phyloP scores from a whole-genome alignment of 1,140 invertebrate species.

The Calephelis nemesis region DNA sequence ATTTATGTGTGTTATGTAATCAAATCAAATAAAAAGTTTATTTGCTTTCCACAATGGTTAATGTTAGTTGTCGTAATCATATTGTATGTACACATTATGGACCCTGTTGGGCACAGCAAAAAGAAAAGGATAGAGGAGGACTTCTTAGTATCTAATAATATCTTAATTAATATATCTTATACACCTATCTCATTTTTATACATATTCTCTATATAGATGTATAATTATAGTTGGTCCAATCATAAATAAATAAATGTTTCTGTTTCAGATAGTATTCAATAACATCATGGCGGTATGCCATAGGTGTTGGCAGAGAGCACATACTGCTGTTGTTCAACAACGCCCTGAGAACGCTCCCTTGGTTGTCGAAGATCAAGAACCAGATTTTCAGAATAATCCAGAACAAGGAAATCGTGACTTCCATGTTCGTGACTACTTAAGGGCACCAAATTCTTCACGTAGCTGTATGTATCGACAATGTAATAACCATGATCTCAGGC shows the following conservation, averaged over 20 bases:
- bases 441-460: background rate
- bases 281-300: slow-evolving; percentile 2
- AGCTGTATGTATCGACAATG: background rate
- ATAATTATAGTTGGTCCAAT: too few species aligned
- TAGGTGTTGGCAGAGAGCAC: background rate
- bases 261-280: background rate
- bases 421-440: background rate
- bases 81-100: too few species aligned
- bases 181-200: too few species aligned
- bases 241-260: background rate
- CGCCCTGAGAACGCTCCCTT: background rate
- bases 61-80: too few species aligned
- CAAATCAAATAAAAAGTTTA: too few species aligned
- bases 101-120: too few species aligned
- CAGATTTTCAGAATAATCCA: background rate
- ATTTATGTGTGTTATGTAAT: too few species aligned
- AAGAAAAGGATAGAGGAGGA: too few species aligned
- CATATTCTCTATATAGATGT: too few species aligned
- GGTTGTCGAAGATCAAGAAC: background rate
- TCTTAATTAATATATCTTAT: too few species aligned
- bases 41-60: too few species aligned
- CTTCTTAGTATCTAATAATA: too few species aligned
- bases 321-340: background rate
- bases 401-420: background rate
- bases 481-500: background rate